phyloP scores from a whole-genome alignment of 2,888 invertebrate species.

The Tetranychus piercei region DNA sequence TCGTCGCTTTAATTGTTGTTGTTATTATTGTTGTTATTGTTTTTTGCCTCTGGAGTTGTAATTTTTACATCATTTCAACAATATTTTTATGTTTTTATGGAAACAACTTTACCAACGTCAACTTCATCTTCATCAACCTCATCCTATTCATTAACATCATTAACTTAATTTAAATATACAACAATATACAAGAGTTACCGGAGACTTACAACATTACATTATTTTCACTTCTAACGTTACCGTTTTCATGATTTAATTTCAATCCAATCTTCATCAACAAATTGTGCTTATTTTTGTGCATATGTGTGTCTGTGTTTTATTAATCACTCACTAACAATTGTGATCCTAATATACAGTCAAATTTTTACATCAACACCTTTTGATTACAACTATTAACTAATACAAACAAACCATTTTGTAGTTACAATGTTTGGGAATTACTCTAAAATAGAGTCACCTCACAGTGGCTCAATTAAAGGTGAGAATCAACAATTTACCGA shows the following conservation, averaged over 20 bases:
- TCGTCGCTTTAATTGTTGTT: neutral
- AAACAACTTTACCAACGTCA: neutral
- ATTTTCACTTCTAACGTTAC: no score
- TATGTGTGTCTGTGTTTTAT: no score
- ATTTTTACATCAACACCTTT: no score
- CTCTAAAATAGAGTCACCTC: constrained; percentile 7
- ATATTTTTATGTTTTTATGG: neutral
- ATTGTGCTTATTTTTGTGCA: no score
- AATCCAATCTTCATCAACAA: no score
- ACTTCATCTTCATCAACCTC: neutral
- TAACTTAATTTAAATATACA: neutral
- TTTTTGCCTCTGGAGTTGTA: neutral
- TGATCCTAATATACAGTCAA: no score
- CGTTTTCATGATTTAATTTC: no score
- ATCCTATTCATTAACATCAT: neutral
- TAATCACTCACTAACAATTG: no score
- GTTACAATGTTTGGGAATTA: constrained; percentile 3
- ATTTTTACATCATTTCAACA: no score
- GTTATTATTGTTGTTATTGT: neutral
- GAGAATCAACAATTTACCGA: neutral
- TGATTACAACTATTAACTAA: neutral
- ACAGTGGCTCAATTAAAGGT: constrained; percentile 9
- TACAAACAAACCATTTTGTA: neutral
- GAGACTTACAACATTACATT: no score
- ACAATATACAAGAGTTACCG: neutral